Percentiles rank a stretch among this genome's conserved stretches.
These are phyloP conservation scores for Drosophila kohkoa DNA, from an alignment of 1,140 invertebrate species.

Conservation along the genomic window DNA sequence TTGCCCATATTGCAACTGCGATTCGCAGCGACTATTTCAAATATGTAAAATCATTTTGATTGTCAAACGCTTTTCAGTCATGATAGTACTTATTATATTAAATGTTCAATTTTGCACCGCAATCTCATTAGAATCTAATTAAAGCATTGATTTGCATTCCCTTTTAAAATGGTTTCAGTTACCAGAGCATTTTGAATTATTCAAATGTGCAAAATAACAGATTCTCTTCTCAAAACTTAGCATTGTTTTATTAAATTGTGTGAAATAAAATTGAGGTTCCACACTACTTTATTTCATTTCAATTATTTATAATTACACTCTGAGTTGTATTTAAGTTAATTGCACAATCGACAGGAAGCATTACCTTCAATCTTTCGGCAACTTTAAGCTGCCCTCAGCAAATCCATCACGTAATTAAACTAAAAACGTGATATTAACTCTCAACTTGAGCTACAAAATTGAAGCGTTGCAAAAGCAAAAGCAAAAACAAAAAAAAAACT, in stretches of 20 bases:
- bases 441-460: constrained; percentile 45
- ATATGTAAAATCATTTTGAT: constrained; percentile 47
- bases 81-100: constrained; percentile 18
- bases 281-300: background rate
- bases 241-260: too few relatives aligned
- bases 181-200: background rate
- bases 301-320: constrained; percentile 21
- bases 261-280: too few relatives aligned
- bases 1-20: constrained; percentile 25
- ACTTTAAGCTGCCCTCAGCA: constrained; percentile 42
- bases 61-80: constrained; percentile 23
- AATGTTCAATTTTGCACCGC: constrained; percentile 10
- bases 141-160: constrained; percentile 17
- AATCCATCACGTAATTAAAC: constrained; percentile 78
- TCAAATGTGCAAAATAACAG: background rate
- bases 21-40: constrained; percentile 40
- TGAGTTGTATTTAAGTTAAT: constrained; percentile 21
- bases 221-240: too few relatives aligned
- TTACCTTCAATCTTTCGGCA: constrained; percentile 2
- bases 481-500: constrained; percentile 3
- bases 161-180: constrained; percentile 1
- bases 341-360: background rate
- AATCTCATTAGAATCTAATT: constrained; percentile 41
- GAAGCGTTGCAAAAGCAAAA: constrained; percentile 29
- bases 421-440: constrained; percentile 77